phyloP scores from a whole-genome alignment of 2,888 invertebrate genomes.

The Carcina quercana region DNA sequence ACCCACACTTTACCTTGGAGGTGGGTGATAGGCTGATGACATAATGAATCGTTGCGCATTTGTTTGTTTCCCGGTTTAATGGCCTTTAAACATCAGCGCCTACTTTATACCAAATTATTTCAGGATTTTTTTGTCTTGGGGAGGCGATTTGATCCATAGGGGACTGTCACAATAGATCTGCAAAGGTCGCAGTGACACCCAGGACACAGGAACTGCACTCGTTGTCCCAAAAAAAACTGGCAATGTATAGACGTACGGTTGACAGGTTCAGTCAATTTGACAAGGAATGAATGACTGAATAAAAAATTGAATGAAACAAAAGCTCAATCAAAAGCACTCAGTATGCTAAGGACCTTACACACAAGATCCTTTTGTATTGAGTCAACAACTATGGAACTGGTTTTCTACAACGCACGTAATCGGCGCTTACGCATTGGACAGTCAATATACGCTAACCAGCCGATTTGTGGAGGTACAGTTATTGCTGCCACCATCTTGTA shows the following conservation, averaged over 20 bases:
- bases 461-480: slow-evolving; percentile 23
- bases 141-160: no score
- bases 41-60: slow-evolving; percentile 10
- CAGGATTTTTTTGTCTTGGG: no score
- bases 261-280: no score
- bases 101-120: no score
- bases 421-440: slow-evolving; percentile 23
- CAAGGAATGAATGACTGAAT: not conserved
- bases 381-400: slow-evolving; percentile 37
- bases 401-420: slow-evolving; percentile 27
- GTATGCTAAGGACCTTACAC: slow-evolving; percentile 1
- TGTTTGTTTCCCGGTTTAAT: no score
- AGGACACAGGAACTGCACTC: no score
- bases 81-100: no score
- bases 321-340: not conserved
- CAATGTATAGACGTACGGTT: no score
- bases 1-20: slow-evolving; percentile 18
- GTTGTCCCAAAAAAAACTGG: no score
- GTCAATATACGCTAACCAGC: slow-evolving; percentile 33
- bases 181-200: no score
- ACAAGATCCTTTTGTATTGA: slow-evolving; percentile 28
- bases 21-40: slow-evolving; percentile 11
- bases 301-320: not conserved
- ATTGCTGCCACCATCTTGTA: slow-evolving; percentile 11
- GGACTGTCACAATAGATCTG: no score